Conservation (phyloP, 2,888 invertebrate genomes). For the Limnephilus auricula region DNA sequence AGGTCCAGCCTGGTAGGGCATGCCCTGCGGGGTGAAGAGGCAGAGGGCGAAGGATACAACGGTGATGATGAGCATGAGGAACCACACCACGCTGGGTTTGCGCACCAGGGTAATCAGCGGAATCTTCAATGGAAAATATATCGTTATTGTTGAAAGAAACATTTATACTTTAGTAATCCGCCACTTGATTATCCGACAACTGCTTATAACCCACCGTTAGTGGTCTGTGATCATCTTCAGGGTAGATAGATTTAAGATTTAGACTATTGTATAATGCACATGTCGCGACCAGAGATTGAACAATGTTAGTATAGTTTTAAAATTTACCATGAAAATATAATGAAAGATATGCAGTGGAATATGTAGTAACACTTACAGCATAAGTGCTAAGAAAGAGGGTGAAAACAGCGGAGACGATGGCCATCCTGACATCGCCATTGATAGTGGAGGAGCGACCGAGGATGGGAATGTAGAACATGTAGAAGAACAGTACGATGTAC, state of each 20-base stretch:
- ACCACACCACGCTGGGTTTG: slow-evolving; percentile 68
- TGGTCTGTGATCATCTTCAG: too few relatives aligned
- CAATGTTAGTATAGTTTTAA: too few relatives aligned
- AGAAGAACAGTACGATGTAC: slow-evolving; percentile 67
- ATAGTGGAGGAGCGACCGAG: slow-evolving; percentile 72
- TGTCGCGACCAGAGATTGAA: too few relatives aligned
- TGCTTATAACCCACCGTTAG: too few relatives aligned
- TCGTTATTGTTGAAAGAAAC: too few relatives aligned
- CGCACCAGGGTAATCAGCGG: slow-evolving; percentile 69
- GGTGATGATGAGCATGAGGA: slow-evolving; percentile 68
- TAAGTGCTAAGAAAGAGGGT: slow-evolving; percentile 70
- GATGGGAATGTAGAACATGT: slow-evolving; percentile 72
- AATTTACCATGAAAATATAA: too few relatives aligned
- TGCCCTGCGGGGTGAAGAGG: slow-evolving; percentile 75
- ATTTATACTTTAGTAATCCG: too few relatives aligned
- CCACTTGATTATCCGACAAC: too few relatives aligned
- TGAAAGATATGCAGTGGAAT: too few relatives aligned
- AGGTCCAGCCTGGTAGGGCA: slow-evolving; percentile 76
- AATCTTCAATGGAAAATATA: slow-evolving; percentile 57
- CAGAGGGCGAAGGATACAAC: slow-evolving; percentile 69
- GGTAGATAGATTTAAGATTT: too few relatives aligned
- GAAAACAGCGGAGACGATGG: slow-evolving; percentile 70
- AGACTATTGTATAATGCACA: too few relatives aligned
- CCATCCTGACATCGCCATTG: slow-evolving; percentile 74
- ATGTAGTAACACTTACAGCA: slow-evolving; percentile 49